Evolutionary conservation across 2,113 vertebrate genomes (phyloP), one percentile per base, ranked within the genome.

Genomic region (Ophiodon elongatus): DNA sequence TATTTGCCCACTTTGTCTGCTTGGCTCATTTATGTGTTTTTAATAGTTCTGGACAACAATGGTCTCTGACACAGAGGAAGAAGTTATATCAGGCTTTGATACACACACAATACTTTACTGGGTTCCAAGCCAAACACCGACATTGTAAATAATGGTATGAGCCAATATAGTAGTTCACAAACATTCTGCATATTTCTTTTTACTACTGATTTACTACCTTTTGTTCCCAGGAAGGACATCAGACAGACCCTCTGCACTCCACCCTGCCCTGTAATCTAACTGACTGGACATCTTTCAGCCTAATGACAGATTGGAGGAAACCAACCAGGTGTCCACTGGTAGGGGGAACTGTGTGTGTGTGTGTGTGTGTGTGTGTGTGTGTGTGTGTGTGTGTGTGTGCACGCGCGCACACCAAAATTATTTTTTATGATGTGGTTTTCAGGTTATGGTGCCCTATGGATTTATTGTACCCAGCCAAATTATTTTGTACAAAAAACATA

Each of bases 281-380:
- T 67, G 35, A 75, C 29, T 71, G 54, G 45, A 23, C 75, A 60
- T 57, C 39, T 71, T 54, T 74, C 57, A 85, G 74, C 23, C 70
- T 87, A 84, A 89, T 87, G 83, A 88, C 87, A 91, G 85, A 84
- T 76, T 41, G 14, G 31, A 41, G 67, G 67, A 80, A 56, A 43
- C 50, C 37, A 73, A 74, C 79, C 86, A 88, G 83, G 80, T 88
- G 89, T 76, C 43, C 39, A 64, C 50, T 27, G 4, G 45, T 14
- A 21, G 25, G 70, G 5, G 19, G 4, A 70, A n/a, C 43, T 56
- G 47, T 65, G 27, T 21, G 21, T 35, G 65, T 45, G 39, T 57
- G 75, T 13, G 31, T 37, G 31, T 64, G 62, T 64, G 19, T 39
- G 23, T 43, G 37, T 43, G 21, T 64, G 62, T 65, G 63, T 25